Conservation (phyloP, 2,113 vertebrate species). For the Uria aalge region DNA sequence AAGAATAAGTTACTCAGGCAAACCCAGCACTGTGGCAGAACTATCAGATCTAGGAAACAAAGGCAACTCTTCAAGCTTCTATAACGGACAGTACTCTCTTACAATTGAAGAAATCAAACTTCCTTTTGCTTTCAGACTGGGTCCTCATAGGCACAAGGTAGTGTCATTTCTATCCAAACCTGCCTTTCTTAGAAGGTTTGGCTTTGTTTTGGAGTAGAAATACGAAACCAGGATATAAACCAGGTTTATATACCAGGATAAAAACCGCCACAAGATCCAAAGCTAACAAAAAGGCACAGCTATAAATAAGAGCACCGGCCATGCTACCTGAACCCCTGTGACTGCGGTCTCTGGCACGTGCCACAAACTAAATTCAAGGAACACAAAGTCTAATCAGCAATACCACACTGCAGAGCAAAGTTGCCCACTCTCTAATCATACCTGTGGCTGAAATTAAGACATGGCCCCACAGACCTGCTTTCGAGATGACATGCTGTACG, state of each 20-base stretch:
- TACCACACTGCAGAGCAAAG: not conserved
- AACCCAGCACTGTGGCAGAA: not conserved
- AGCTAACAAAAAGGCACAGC: not conserved
- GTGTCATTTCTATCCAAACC: not conserved
- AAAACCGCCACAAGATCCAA: not conserved
- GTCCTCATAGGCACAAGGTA: not conserved
- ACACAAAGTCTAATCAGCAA: not conserved
- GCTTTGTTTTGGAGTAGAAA: not conserved
- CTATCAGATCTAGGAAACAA: slow-evolving; percentile 10
- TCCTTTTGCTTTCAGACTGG: not conserved
- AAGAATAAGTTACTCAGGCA: not conserved
- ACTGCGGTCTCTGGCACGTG: not conserved
- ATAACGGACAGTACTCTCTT: not conserved
- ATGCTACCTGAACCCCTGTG: not conserved
- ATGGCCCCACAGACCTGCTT: not conserved
- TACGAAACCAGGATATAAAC: not conserved
- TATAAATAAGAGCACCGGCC: not conserved
- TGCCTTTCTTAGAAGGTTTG: not conserved
- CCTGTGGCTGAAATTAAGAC: not conserved
- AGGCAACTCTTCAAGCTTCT: not conserved
- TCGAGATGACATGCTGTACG: not conserved
- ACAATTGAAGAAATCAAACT: not conserved
- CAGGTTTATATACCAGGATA: not conserved
- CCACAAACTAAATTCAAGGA: not conserved
- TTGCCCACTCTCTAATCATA: not conserved